Evolutionary conservation across 2,888 invertebrate genomes (phyloP), one percentile per base, ranked within the genome.

Genomic region (Geophilus truncorum): DNA sequence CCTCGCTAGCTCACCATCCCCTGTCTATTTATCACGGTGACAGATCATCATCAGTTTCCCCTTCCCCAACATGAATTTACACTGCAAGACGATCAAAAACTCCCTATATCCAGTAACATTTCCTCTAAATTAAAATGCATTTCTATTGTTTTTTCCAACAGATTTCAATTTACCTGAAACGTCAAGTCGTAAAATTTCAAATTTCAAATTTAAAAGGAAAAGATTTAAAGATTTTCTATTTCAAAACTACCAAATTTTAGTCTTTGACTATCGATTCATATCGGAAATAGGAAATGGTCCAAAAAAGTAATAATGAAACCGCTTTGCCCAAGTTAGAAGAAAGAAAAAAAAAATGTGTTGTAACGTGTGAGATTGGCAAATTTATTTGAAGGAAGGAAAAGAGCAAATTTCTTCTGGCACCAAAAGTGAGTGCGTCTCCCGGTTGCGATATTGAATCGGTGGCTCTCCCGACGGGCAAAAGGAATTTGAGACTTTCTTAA

Each of bases 311-410:
- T 70, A 70, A 70, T 70, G 15, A 70, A 70, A 70, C 70, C 70
- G 28, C 28, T 70, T 70, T 70, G 51, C 70, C 28, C 10, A 70
- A 70, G 70, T 70, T 70, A 70, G 70, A 12, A 70, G 28, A 70
- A 70, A 12, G n/a, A 70, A 70, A 62, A 70, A 70, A 70, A n/a
- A 70, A 70, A 70, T 25, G 70, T 70, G 70, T 70, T 70, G 70
- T 70, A 70, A 70, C 70, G 28, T 70, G 70, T 28, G 70, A 70
- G 70, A 70, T 70, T 70, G 70, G 70, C 70, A 70, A 70, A 70
- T 70, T 70, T 70, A 70, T 70, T 70, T 70, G 70, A 70, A 70
- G 70, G 70, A 70, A 70, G 70, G 70, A 70, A 70, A 70, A 70
- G 70, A 70, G 70, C 70, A 70, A 70, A 70, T 70, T 70, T 70